Conservation (phyloP, 2,888 invertebrate genomes). For the Aphidius colemani region DNA sequence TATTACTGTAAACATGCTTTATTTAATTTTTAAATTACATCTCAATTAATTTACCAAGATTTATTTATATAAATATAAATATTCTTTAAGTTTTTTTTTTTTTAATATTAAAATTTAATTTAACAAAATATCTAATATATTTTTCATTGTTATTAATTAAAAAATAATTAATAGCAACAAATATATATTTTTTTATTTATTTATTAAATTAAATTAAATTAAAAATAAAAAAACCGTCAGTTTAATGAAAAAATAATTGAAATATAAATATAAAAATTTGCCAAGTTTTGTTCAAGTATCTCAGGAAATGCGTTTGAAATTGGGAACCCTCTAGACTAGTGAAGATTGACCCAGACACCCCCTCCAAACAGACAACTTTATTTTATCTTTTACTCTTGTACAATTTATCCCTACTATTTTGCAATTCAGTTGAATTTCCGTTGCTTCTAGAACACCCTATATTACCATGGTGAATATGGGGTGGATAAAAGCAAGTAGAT, state of each 20-base stretch:
- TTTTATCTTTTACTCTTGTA: constrained; percentile 7
- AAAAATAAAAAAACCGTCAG: too few relatives aligned
- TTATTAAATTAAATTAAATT: neutral
- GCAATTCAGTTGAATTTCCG: constrained; percentile 5
- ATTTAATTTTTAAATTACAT: too few relatives aligned
- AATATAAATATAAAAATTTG: neutral
- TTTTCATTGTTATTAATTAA: neutral
- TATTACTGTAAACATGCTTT: too few relatives aligned
- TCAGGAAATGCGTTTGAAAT: constrained; percentile 57
- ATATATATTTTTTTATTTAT: constrained; percentile 6
- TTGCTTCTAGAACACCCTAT: constrained; percentile 32
- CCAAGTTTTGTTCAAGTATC: constrained; percentile 44
- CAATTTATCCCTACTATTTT: too few relatives aligned
- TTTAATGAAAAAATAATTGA: neutral
- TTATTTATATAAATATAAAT: too few relatives aligned
- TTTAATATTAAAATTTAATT: too few relatives aligned
- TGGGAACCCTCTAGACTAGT: constrained; percentile 54
- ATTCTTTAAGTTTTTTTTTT: too few relatives aligned
- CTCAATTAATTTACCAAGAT: too few relatives aligned
- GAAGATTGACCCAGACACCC: constrained; percentile 61
- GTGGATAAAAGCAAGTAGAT: neutral
- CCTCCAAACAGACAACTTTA: constrained; percentile 53
- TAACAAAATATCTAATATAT: too few relatives aligned
- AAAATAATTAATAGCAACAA: constrained; percentile 14
- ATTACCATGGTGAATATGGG: constrained; percentile 15